Base-by-base conservation (phyloP, 2,797 vertebrate genomes). In the Falco columbarius region DNA sequence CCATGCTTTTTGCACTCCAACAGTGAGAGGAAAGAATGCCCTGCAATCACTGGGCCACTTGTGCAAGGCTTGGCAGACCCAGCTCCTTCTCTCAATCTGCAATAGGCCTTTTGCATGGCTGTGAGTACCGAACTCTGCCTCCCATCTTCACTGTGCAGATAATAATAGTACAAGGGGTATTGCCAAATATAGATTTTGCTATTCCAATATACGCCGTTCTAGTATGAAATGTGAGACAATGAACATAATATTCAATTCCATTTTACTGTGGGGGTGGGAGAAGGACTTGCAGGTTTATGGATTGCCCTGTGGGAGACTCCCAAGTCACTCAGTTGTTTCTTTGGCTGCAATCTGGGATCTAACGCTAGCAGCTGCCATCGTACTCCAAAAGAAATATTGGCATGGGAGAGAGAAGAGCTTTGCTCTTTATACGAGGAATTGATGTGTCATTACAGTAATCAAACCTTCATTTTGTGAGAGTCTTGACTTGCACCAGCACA, bases 361-460 rank as follows among this genome's bases (percentile, higher is more conserved):
- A 75, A 75, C 19, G 42, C 61, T 81, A 77, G 36, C 42, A 91
- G 61, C 26, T 77, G 34, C 42, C 49, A 44, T 18, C 0, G 0
- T 40, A 55, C 91, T 85, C 90, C 86, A 56, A 68, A 76, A 70
- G 55, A 95, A 81, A 72, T 44, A 73, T 0, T 86, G 74, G 51
- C 40, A 86, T 5, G 38, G 49, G 32, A 93, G n/a, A 88, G 20
- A 74, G 26, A 13, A 75, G 19, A 90, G 38, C 20, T 72, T 54
- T 0, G 3, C 46, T 88, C 52, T 81, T 93, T 55, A 77, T 30
- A 29, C 1, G 0, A 85, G 29, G 38, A 93, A 87, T 30, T 14
- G 27, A 83, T 79, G 55, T 32, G 66, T 66, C 59, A 82, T 81
- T 89, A 81, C 70, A 62, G 56, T 38, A 86, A 93, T 70, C 80